Evolutionary conservation across 2,113 vertebrate species (phyloP), one percentile per base, ranked within the genome.

Genomic region (Ellobius talpinus): DNA sequence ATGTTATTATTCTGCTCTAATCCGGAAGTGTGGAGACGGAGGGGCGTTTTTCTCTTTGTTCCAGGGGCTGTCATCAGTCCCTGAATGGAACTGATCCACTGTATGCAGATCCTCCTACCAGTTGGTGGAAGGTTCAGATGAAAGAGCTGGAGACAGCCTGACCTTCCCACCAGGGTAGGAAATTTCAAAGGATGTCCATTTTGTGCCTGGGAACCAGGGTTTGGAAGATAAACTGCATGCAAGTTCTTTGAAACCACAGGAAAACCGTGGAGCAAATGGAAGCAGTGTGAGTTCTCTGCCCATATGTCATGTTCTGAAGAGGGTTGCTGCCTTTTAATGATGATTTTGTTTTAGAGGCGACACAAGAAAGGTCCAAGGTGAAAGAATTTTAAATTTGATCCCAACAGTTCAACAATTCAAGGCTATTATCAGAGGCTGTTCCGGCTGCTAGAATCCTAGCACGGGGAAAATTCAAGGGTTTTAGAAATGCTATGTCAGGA

Each of bases 351-450:
- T 72, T 79, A 65, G 52, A 81, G 47, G 39, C 26, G 65, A 66
- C 93, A 63, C n/a, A 66, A 55, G n/a, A 77, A 92, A 93, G 66
- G 12, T 8, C 94, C 78, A 36, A 61, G 58, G 42, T 82, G 74
- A 91, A 93, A 77, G 23, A 29, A 93, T 74, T 74, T 96, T 39
- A 78, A 61, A 65, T 76, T 87, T 90, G 79, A 94, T 90, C 33
- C 21, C 61, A 61, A 82, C 13, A 45, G 65, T 95, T 55, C 45
- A 79, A 8, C 26, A 39, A 72, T 78, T 90, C 63, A 42, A 52
- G 26, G 26, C 19, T 93, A 11, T 68, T 50, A 52, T 50, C 3
- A 10, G n/a, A 78, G 88, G 14, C 29, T 21, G 24, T 47, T 77
- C 70, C 6, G 24, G 61, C 23, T 31, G 72, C 61, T 76, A 39